A percentile compares a stretch with the other conserved stretches of the same genome.
phyloP scores from a whole-genome alignment of 2,888 invertebrate genomes.

The Drepana falcataria region DNA sequence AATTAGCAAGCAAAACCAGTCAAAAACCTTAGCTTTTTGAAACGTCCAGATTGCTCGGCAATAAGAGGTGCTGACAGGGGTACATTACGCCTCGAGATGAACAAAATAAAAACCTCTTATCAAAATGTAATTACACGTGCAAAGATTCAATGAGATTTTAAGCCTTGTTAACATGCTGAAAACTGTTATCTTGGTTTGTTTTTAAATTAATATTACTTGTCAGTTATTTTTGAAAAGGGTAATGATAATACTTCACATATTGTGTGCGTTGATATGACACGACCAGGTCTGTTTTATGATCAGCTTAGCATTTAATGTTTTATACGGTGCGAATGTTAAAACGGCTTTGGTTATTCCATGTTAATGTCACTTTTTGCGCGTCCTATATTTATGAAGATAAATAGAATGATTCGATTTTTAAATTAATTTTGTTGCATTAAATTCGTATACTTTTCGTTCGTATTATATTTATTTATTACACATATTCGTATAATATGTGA shows the following conservation, averaged over 20 bases:
- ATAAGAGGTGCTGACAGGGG: conserved; percentile 48
- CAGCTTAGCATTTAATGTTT: not conserved
- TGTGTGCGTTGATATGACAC: not conserved
- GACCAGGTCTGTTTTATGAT: not conserved
- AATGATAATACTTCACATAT: not conserved
- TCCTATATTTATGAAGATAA: too few relatives aligned
- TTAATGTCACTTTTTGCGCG: too few relatives aligned
- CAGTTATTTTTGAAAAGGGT: not conserved
- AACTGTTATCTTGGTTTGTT: conserved; percentile 27
- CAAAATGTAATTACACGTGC: conserved; percentile 50
- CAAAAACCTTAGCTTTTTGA: not conserved
- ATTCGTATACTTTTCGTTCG: too few relatives aligned
- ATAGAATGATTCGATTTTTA: too few relatives aligned
- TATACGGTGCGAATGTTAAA: too few relatives aligned
- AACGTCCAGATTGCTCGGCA: conserved; percentile 16
- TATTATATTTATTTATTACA: too few relatives aligned
- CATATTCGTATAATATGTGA: too few relatives aligned
- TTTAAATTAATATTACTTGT: conserved; percentile 29
- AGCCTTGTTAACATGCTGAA: conserved; percentile 32
- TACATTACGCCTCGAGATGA: conserved; percentile 40
- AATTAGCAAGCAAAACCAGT: not conserved
- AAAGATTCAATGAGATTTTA: conserved; percentile 47
- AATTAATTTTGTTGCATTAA: too few relatives aligned
- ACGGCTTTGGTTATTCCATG: too few relatives aligned
- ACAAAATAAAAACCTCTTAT: conserved; percentile 29